Conservation (phyloP, 2,113 vertebrate genomes). For the Tauraco erythrolophus region DNA sequence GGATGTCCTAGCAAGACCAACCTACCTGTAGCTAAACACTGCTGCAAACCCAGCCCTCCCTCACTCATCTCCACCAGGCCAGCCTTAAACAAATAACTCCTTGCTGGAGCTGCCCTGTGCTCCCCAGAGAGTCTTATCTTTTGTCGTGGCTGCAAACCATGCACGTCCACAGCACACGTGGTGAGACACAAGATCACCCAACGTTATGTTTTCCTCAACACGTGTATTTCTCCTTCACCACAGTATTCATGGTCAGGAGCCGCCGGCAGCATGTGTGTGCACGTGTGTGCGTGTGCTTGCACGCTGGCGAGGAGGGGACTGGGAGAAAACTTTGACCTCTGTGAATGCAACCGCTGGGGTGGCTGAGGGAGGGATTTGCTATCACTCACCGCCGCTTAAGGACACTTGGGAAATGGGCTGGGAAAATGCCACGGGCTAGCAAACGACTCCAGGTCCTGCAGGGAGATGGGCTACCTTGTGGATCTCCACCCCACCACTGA, state of each 20-base stretch:
- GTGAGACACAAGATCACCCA: neutral
- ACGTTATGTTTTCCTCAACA: fast-evolving
- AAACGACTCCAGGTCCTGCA: neutral
- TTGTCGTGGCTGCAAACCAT: fast-evolving
- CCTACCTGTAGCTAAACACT: neutral
- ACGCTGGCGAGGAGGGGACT: fast-evolving
- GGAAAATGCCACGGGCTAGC: neutral
- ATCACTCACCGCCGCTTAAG: neutral
- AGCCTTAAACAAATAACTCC: neutral
- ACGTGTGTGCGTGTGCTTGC: neutral
- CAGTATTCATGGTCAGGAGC: neutral
- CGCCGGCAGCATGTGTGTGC: fast-evolving
- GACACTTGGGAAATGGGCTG: neutral
- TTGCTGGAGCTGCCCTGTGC: neutral
- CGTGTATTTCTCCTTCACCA: fast-evolving
- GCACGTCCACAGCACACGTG: fast-evolving
- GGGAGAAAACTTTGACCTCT: neutral
- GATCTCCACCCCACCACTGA: neutral
- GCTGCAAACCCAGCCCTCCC: neutral
- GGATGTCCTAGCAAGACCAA: neutral
- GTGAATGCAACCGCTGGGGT: fast-evolving
- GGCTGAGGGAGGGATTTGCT: neutral
- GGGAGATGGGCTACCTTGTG: neutral
- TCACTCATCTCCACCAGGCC: neutral
- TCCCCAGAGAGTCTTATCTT: neutral